Evolutionary conservation across 2,797 vertebrate species (phyloP), one percentile per base, ranked within the genome.

Genomic region (Peromyscus aztecus): DNA sequence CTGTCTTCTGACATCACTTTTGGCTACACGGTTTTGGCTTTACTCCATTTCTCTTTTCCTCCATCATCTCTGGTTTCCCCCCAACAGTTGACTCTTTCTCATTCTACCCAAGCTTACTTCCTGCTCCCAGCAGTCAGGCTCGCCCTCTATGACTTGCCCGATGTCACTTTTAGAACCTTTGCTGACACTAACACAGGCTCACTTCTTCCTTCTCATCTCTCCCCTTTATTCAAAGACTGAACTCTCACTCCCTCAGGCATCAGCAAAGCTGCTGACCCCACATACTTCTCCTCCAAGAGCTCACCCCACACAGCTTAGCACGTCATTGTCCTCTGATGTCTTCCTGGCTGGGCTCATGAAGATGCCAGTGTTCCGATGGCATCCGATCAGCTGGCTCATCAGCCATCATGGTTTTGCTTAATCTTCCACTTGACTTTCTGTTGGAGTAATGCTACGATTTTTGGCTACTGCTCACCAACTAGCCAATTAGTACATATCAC

Each of bases 361-460:
- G 27, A 77, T 31, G 49, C 71, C 43, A 24, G 9, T n/a, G 46
- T 94, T 77, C 65, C 40, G 24, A 43, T 24, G 59, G 75, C 93
- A 43, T 78, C 31, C 37, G 40, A 77, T 40, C n/a, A 57, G 49
- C 19, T 55, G 46, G 63, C 43, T 80, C 43, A 90, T 87, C 40
- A 94, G 59, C 91, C 17, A 61, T 52, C 59, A 14, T 2, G 16
- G 61, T 76, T 94, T 80, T 96, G 84, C 86, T 89, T 65, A 89
- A 86, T 80, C 55, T 57, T 77, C 80, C 17, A n/a, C 23, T 91
- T 95, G 63, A 87, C 27, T 96, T 88, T 84, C 46, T 94, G 49
- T 93, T 78, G 40, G 4, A 40, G 27, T 52, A 69, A 69, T 80
- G 43, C 63, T 80, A 55, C 71, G 52, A 34, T 73, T 78, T 78